phyloP scores from a whole-genome alignment of 2,113 vertebrate genomes.

The Dascyllus trimaculatus region DNA sequence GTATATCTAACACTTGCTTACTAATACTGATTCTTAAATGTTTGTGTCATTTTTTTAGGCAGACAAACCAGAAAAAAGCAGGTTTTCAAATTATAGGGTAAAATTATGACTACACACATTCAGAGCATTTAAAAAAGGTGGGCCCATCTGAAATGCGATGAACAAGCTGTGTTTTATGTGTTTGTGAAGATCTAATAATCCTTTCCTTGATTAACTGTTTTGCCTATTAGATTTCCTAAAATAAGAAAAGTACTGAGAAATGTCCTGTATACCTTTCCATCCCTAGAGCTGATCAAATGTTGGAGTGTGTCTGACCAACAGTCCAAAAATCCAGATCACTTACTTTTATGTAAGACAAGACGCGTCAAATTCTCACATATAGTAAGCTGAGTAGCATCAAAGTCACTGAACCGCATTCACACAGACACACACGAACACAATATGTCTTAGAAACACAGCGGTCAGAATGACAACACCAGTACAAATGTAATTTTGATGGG shows the following conservation, averaged over 20 bases:
- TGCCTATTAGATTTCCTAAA: neutral
- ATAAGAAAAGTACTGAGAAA: neutral
- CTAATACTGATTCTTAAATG: too few relatives aligned
- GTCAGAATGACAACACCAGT: neutral
- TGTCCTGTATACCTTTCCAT: neutral
- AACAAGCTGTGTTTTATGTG: too few relatives aligned
- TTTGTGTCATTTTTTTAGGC: too few relatives aligned
- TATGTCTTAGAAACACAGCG: neutral
- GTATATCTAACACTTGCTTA: too few relatives aligned
- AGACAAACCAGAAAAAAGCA: too few relatives aligned
- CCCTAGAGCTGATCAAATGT: neutral
- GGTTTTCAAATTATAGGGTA: too few relatives aligned
- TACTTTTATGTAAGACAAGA: neutral
- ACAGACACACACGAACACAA: neutral
- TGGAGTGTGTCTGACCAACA: neutral
- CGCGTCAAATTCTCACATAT: neutral
- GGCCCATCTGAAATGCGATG: too few relatives aligned
- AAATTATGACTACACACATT: too few relatives aligned
- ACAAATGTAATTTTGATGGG: constrained; percentile 5
- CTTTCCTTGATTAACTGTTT: too few relatives aligned
- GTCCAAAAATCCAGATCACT: neutral
- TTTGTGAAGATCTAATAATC: too few relatives aligned
- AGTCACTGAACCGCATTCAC: neutral
- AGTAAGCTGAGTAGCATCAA: neutral
- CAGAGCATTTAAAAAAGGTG: too few relatives aligned